Conservation (phyloP, 2,797 vertebrate species). For the Sphenodon punctatus region DNA sequence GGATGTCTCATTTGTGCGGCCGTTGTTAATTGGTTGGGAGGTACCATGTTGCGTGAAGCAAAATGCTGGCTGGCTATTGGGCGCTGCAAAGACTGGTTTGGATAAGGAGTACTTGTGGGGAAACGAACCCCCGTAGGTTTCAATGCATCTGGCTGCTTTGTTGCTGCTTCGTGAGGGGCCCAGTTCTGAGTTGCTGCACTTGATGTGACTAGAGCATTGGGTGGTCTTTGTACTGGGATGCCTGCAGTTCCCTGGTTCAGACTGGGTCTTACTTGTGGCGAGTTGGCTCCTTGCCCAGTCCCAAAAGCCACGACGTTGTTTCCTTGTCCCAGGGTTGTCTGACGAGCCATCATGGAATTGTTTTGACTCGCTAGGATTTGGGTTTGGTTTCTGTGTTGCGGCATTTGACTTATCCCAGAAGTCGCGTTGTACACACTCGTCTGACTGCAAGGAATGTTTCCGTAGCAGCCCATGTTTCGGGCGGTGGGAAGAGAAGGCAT, state of each 20-base stretch:
- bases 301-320: conserved; percentile 74
- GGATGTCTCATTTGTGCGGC: conserved; percentile 85
- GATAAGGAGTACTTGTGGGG: conserved; percentile 71
- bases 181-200: conserved; percentile 76
- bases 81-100: conserved; percentile 81
- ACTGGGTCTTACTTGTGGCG: conserved; percentile 79
- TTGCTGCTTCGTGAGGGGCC: conserved; percentile 75
- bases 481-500: conserved; percentile 75
- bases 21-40: conserved; percentile 84
- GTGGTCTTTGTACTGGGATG: conserved; percentile 75
- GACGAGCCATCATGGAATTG: conserved; percentile 81
- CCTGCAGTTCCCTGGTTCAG: conserved; percentile 76
- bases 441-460: conserved; percentile 79
- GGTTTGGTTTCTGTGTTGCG: conserved; percentile 82
- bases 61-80: conserved; percentile 81
- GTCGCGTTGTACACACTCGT: conserved; percentile 71
- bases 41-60: conserved; percentile 80
- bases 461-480: conserved; percentile 82
- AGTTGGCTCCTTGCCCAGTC: conserved; percentile 72
- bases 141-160: conserved; percentile 78
- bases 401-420: conserved; percentile 77
- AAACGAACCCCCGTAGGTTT: conserved; percentile 78
- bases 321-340: conserved; percentile 71
- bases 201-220: conserved; percentile 79
- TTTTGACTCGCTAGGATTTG: conserved; percentile 81